A percentile compares a stretch with the other conserved stretches of the same genome.
Evolutionary conservation across 2,888 invertebrate genomes (phyloP).

Genomic region (Drosophila nigritarsus): DNA sequence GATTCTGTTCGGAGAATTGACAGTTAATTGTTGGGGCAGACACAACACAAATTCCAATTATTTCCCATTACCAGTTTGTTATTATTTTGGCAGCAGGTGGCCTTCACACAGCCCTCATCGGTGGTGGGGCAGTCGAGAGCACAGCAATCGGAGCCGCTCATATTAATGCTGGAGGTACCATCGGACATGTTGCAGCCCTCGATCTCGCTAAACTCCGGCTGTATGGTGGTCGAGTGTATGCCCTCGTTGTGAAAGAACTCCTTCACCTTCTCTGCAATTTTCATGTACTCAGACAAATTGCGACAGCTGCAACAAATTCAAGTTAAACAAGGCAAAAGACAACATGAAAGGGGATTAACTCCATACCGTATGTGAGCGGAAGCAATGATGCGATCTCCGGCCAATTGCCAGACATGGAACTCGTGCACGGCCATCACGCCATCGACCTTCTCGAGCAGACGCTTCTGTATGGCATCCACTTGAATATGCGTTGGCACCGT

Average conservation of each 20-base stretch:
- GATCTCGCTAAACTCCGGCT: conserved; percentile 97
- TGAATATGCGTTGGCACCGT: conserved; percentile 99
- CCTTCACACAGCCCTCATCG: conserved; percentile 92
- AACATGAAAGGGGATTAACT: no score
- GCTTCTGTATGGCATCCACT: conserved; percentile 95
- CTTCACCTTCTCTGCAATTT: conserved; percentile 97
- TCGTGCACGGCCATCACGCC: conserved; percentile 98
- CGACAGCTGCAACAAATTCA: conserved; percentile 88
- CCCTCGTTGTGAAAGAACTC: conserved; percentile 99
- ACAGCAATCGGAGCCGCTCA: conserved; percentile 88
- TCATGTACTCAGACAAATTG: conserved; percentile 98
- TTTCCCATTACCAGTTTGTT: conserved; percentile 80
- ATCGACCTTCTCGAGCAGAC: conserved; percentile 94
- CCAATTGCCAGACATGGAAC: conserved; percentile 99
- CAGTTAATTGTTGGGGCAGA: background rate
- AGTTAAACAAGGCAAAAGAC: background rate
- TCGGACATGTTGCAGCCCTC: conserved; percentile 86
- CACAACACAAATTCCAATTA: background rate
- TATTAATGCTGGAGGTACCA: conserved; percentile 85
- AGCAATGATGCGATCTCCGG: conserved; percentile 98
- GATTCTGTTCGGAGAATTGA: conserved; percentile 78
- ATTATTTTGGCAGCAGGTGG: conserved; percentile 91
- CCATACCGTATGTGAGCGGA: conserved; percentile 96
- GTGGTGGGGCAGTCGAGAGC: conserved; percentile 95
- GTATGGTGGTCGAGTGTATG: conserved; percentile 99